Evolutionary conservation across 2,797 vertebrate genomes (phyloP).

Genomic region (Fistularia tabacaria): DNA sequence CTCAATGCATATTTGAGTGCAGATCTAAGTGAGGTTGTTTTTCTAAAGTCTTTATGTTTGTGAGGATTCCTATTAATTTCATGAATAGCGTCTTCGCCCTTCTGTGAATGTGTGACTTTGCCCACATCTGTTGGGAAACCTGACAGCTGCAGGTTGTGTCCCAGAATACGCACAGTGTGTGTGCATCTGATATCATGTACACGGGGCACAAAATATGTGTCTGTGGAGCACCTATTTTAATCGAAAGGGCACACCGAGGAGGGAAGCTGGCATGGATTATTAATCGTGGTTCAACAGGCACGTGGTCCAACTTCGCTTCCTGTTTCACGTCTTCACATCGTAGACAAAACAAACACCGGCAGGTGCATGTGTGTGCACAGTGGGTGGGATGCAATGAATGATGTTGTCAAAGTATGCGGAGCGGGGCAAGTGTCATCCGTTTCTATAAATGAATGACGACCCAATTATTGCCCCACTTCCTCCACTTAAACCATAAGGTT

Average conservation of each 20-base stretch:
- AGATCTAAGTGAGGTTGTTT: too few relatives aligned
- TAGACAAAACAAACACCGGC: too few relatives aligned
- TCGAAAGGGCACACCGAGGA: slow-evolving; percentile 35
- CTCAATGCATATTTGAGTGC: too few relatives aligned
- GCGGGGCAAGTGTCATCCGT: slow-evolving; percentile 42
- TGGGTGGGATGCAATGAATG: slow-evolving; percentile 32
- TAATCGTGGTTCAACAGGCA: slow-evolving; percentile 31
- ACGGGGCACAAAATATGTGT: slow-evolving; percentile 37
- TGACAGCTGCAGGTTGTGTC: slow-evolving; percentile 16
- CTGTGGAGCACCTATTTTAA: slow-evolving; percentile 57
- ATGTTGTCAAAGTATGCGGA: slow-evolving; percentile 41
- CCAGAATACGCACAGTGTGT: background rate
- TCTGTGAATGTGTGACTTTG: slow-evolving; percentile 11
- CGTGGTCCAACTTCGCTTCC: slow-evolving; percentile 13
- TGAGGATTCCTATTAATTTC: slow-evolving; percentile 36
- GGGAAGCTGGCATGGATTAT: slow-evolving; percentile 20
- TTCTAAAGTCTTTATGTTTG: too few relatives aligned
- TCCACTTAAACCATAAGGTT: slow-evolving; percentile 55
- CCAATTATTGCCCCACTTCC: slow-evolving; percentile 74
- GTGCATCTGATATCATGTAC: slow-evolving; percentile 17
- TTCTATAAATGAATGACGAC: slow-evolving; percentile 70
- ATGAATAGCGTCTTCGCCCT: slow-evolving; percentile 29
- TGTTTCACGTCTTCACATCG: background rate
- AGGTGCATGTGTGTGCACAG: too few relatives aligned
- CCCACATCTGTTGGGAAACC: slow-evolving; percentile 24